Percentiles rank a stretch among this genome's conserved stretches.
These are phyloP conservation scores for Poecilia wingei DNA, from an alignment of 2,797 vertebrate species.

Conservation along the genomic window DNA sequence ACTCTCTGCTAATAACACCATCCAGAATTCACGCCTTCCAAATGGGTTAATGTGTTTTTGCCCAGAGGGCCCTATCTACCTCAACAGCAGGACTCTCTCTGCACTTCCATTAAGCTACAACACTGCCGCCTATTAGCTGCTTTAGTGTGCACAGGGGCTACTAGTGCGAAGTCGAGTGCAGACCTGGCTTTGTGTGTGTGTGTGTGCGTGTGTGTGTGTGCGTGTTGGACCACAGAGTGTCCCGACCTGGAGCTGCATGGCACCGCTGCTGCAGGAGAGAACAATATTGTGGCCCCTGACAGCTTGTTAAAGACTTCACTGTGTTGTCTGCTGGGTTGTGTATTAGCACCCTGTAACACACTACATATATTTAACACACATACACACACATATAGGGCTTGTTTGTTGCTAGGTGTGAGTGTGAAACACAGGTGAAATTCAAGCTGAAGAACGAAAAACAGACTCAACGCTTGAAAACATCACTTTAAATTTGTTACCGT, in stretches of 20 bases:
- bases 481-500: neutral
- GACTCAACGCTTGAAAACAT: neutral
- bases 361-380: constrained; percentile 33
- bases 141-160: constrained; percentile 44
- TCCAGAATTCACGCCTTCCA: constrained; percentile 82
- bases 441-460: neutral
- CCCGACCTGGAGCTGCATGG: constrained; percentile 66
- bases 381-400: constrained; percentile 6
- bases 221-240: constrained; percentile 40
- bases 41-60: constrained; percentile 85
- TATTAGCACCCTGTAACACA: constrained; percentile 44
- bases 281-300: constrained; percentile 75
- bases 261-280: constrained; percentile 58
- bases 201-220: constrained; percentile 11
- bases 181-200: constrained; percentile 26
- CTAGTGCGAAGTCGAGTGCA: constrained; percentile 53
- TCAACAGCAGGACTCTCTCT: constrained; percentile 75
- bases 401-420: constrained; percentile 15
- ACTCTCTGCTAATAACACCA: constrained; percentile 81
- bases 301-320: constrained; percentile 78
- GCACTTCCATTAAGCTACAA: constrained; percentile 81
- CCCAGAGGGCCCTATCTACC: constrained; percentile 80
- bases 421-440: constrained; percentile 1
- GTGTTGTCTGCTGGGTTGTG: constrained; percentile 55
- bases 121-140: constrained; percentile 73